These are phyloP conservation scores for Sorex araneus DNA, from an alignment of 2,113 vertebrate species.

Conservation along the genomic window DNA sequence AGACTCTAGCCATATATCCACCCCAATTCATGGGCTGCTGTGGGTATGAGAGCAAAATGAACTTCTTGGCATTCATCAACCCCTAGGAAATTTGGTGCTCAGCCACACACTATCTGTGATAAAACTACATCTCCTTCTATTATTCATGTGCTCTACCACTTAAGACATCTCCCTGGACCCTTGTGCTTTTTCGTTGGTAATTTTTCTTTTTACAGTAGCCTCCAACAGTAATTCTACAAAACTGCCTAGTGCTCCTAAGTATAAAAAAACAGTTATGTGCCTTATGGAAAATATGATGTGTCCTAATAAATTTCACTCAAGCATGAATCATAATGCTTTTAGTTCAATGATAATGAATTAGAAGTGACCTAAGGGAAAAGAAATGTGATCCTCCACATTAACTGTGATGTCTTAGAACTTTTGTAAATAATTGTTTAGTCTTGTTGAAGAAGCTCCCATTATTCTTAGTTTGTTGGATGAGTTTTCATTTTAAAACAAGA, in stretches of 20 bases:
- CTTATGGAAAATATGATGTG: neutral
- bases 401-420: neutral
- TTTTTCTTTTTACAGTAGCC: neutral
- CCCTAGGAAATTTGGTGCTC: too few relatives aligned
- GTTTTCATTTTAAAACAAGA: neutral
- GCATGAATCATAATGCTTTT: neutral
- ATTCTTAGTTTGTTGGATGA: neutral
- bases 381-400: neutral
- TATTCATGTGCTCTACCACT: too few relatives aligned
- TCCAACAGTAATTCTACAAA: neutral
- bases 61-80: too few relatives aligned
- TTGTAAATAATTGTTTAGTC: neutral
- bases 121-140: too few relatives aligned
- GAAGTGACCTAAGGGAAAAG: neutral
- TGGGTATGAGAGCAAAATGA: too few relatives aligned
- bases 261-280: neutral
- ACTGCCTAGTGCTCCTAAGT: neutral
- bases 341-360: neutral
- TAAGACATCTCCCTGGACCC: too few relatives aligned
- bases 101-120: too few relatives aligned
- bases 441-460: neutral
- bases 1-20: too few relatives aligned
- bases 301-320: neutral
- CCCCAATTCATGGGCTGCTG: too few relatives aligned
- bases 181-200: neutral